phyloP scores from a whole-genome alignment of 2,888 invertebrate genomes.

The Dicycla oo region DNA sequence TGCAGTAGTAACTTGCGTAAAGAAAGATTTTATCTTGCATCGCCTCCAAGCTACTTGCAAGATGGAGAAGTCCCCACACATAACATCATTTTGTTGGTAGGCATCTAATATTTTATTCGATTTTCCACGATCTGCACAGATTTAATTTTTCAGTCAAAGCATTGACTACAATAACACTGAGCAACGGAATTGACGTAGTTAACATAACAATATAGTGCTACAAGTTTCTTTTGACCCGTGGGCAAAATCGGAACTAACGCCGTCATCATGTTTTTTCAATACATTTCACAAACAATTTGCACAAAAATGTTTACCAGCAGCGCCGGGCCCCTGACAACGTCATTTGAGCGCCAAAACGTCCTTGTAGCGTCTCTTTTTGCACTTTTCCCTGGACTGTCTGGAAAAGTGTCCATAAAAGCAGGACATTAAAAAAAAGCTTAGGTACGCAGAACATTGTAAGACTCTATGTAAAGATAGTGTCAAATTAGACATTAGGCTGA shows the following conservation, averaged over 20 bases:
- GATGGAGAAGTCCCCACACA: too few relatives aligned
- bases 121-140: not conserved
- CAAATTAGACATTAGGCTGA: slow-evolving; percentile 30
- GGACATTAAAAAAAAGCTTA: too few relatives aligned
- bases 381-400: not conserved
- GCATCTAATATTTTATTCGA: too few relatives aligned
- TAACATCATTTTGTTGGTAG: not conserved
- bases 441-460: not conserved
- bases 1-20: too few relatives aligned
- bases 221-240: too few relatives aligned
- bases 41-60: not conserved
- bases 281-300: not conserved
- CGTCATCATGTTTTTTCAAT: not conserved
- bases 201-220: not conserved
- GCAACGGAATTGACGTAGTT: not conserved
- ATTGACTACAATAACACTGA: not conserved
- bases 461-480: not conserved
- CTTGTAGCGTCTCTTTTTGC: too few relatives aligned
- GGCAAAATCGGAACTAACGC: not conserved
- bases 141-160: not conserved
- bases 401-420: not conserved
- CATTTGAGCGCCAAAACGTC: not conserved
- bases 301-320: not conserved
- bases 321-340: too few relatives aligned
- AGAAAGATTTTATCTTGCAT: not conserved